Evolutionary conservation across 2,888 invertebrate species (phyloP).

Genomic region (Cephus sareptanus): DNA sequence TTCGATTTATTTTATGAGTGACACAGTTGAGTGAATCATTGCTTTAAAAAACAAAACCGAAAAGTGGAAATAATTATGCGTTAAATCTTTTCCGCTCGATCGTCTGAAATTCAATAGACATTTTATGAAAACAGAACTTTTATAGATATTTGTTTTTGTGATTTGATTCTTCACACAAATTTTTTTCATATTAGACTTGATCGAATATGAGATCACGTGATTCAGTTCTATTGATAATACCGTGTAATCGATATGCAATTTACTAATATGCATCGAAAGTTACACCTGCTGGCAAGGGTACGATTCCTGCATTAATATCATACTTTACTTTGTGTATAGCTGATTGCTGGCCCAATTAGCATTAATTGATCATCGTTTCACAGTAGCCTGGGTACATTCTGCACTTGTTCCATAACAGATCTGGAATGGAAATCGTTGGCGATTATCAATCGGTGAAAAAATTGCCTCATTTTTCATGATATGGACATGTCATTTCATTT

Average conservation of each 20-base stretch:
- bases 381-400: not conserved
- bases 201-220: not conserved
- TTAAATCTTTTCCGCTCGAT: not conserved
- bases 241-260: not conserved
- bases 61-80: constrained; percentile 2
- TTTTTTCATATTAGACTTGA: not conserved
- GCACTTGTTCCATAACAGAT: not conserved
- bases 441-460: not conserved
- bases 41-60: not conserved
- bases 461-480: not conserved
- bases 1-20: constrained; percentile 13
- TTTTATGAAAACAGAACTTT: not conserved
- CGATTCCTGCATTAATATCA: constrained; percentile 10
- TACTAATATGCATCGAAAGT: not conserved
- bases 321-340: constrained; percentile 20
- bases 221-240: not conserved
- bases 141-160: constrained; percentile 25
- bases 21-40: constrained; percentile 32
- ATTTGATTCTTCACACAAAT: constrained; percentile 33
- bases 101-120: not conserved
- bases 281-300: constrained; percentile 44
- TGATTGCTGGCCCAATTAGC: constrained; percentile 55
- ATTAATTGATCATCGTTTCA: constrained; percentile 13
- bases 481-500: not conserved
- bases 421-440: not conserved